These are phyloP conservation scores for Caenorhabditis angaria DNA, from an alignment of 2,888 invertebrate species.

Conservation along the genomic window DNA sequence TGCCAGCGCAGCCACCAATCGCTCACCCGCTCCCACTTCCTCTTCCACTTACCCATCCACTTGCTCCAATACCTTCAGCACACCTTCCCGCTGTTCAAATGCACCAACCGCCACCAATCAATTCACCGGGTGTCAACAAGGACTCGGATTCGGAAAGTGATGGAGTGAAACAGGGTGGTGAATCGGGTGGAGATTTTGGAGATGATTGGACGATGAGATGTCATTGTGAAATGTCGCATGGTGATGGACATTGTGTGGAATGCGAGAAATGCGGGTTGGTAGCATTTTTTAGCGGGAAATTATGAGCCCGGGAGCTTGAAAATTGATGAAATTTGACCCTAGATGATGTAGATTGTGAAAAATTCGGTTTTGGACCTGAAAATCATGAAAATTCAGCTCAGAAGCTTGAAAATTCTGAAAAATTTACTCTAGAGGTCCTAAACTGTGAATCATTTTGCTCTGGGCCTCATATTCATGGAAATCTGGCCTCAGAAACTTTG, in stretches of 20 bases:
- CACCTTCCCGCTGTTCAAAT: not conserved
- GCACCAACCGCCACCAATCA: not conserved
- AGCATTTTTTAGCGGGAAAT: not conserved
- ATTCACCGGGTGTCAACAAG: not conserved
- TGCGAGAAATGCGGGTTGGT: slow-evolving; percentile 27
- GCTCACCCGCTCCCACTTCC: not conserved
- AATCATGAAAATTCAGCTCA: too few relatives aligned
- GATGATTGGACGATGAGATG: slow-evolving; percentile 37
- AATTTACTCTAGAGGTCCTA: too few relatives aligned
- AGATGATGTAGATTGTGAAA: too few relatives aligned
- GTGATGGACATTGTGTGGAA: slow-evolving; percentile 20
- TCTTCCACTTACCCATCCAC: not conserved
- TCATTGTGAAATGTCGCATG: slow-evolving; percentile 38
- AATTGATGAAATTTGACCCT: not conserved
- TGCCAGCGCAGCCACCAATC: slow-evolving; percentile 10
- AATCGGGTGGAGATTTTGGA: not conserved
- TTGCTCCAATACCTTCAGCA: not conserved
- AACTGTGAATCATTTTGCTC: too few relatives aligned
- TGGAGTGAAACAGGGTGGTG: slow-evolving; percentile 8
- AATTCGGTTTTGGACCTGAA: too few relatives aligned
- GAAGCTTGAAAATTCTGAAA: too few relatives aligned
- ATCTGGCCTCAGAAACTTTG: too few relatives aligned
- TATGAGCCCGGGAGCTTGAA: too few relatives aligned
- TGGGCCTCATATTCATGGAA: too few relatives aligned
- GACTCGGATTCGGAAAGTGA: slow-evolving; percentile 40